Evolutionary conservation across 2,113 vertebrate species (phyloP).

Genomic region (Melanerpes formicivorus): DNA sequence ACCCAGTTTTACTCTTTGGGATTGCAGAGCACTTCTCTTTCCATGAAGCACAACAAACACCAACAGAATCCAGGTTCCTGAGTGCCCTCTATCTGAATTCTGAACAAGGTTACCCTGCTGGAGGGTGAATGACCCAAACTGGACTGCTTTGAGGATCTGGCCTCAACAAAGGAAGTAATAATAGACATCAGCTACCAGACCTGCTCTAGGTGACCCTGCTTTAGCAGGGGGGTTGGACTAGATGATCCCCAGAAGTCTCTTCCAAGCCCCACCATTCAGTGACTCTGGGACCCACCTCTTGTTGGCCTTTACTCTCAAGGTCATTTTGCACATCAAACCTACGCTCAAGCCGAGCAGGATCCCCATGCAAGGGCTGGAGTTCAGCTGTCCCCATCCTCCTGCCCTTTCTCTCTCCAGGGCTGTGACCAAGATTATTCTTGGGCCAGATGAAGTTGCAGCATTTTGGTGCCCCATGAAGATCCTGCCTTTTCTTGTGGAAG

Average conservation of each 20-base stretch:
- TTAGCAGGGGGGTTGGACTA: no score
- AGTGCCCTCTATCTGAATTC: neutral
- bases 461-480: neutral
- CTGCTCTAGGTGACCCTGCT: no score
- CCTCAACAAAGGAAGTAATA: no score
- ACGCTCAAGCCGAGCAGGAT: accelerated
- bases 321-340: neutral
- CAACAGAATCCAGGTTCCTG: neutral
- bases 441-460: neutral
- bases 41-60: neutral
- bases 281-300: neutral
- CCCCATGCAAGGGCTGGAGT: neutral
- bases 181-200: neutral
- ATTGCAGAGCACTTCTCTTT: constrained; percentile 50
- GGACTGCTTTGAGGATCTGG: neutral
- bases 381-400: neutral
- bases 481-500: neutral
- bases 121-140: neutral
- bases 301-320: neutral
- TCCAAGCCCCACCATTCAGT: no score
- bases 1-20: neutral
- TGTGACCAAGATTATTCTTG: neutral
- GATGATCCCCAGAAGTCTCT: no score
- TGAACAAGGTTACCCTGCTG: neutral
- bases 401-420: neutral